Evolutionary conservation across 2,797 vertebrate genomes (phyloP).

Genomic region (Parauchenoglanis ngamensis): DNA sequence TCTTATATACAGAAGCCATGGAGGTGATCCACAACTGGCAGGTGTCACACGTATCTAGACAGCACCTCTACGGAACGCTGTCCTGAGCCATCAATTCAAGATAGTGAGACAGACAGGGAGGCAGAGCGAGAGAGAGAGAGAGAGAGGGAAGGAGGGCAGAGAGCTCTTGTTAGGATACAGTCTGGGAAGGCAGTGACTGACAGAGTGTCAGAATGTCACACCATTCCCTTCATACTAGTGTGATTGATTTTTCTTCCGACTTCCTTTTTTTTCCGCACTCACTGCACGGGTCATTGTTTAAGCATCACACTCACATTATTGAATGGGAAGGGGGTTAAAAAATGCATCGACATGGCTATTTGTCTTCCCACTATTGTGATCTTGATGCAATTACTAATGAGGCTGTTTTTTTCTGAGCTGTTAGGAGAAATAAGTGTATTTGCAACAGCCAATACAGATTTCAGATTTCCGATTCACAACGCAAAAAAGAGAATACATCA

Average conservation of each 20-base stretch:
- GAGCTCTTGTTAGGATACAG: constrained; percentile 44
- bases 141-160: constrained; percentile 5
- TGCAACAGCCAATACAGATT: background rate
- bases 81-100: constrained; percentile 43
- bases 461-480: background rate
- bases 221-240: constrained; percentile 29
- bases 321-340: background rate
- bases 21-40: constrained; percentile 38
- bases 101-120: background rate
- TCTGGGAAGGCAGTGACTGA: constrained; percentile 41
- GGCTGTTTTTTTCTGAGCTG: background rate
- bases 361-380: constrained; percentile 16
- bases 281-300: background rate
- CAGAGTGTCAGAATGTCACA: constrained; percentile 39
- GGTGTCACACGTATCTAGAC: constrained; percentile 39
- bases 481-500: background rate
- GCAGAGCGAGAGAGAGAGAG: background rate
- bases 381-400: background rate
- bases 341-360: background rate
- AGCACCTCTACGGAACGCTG: constrained; percentile 31
- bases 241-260: constrained; percentile 21
- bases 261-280: background rate
- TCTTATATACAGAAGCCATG: constrained; percentile 31
- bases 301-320: background rate
- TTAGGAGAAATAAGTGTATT: background rate